Evolutionary conservation across 2,797 vertebrate genomes (phyloP).

Genomic region (Ctenochaetus hawaiiensis): DNA sequence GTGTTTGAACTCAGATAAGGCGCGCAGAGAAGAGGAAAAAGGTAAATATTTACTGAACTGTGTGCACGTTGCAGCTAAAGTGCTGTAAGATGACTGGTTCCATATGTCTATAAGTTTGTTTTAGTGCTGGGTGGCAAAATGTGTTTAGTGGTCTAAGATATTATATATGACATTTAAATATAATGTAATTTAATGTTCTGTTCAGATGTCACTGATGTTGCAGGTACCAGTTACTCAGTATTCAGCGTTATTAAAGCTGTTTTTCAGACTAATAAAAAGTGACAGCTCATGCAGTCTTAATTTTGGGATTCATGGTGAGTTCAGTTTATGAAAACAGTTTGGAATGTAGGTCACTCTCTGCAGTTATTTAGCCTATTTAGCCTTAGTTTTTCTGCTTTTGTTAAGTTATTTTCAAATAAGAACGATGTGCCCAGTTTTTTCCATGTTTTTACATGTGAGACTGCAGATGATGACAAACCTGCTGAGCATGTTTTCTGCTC

Average conservation of each 20-base stretch:
- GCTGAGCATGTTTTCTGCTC: neutral
- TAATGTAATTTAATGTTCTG: neutral
- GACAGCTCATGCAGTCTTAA: neutral
- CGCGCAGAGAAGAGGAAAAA: neutral
- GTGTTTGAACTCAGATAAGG: neutral
- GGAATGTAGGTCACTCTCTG: neutral
- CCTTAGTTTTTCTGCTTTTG: neutral
- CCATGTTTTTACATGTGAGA: neutral
- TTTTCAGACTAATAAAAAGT: neutral
- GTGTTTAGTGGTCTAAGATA: no score
- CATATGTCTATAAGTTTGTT: neutral
- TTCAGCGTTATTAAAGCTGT: neutral
- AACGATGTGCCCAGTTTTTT: neutral
- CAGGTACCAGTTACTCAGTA: neutral
- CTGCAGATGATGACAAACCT: neutral
- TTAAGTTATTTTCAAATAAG: no score
- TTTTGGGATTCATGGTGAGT: constrained; percentile 1
- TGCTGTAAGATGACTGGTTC: neutral
- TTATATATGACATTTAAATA: neutral
- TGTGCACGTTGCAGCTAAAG: neutral
- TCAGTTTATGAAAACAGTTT: neutral
- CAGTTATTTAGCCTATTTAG: neutral
- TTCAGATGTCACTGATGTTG: neutral
- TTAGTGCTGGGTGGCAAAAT: neutral
- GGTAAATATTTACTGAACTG: neutral